A percentile compares a stretch with the other conserved stretches of the same genome.
Conservation (phyloP, 2,888 invertebrate species). For the Megalurothrips usitatus region DNA sequence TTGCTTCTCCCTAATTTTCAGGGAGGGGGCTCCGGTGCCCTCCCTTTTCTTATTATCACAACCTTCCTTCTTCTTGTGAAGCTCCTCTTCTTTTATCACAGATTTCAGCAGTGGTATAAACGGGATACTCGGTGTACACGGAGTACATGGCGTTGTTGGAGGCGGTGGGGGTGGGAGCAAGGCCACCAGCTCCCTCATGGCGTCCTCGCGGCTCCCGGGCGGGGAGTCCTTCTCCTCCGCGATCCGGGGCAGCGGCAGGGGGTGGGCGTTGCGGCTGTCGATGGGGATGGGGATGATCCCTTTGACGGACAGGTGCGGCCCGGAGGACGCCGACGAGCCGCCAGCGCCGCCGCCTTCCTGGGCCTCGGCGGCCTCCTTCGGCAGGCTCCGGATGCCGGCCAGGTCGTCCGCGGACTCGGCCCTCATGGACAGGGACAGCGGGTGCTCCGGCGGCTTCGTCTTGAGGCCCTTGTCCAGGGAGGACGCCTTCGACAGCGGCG, state of each 20-base stretch:
- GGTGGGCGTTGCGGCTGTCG: slow-evolving; percentile 41
- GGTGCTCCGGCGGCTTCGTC: slow-evolving; percentile 39
- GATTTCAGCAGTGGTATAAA: slow-evolving; percentile 20
- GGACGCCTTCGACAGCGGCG: slow-evolving; percentile 39
- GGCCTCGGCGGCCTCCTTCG: slow-evolving; percentile 39
- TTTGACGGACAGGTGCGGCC: slow-evolving; percentile 35
- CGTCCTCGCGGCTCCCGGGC: slow-evolving; percentile 53
- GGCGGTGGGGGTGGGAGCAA: slow-evolving; percentile 9
- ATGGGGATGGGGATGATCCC: slow-evolving; percentile 30
- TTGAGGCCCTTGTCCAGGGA: slow-evolving; percentile 12
- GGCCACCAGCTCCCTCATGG: slow-evolving; percentile 19
- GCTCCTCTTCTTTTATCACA: slow-evolving; percentile 22
- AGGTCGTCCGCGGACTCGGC: background rate
- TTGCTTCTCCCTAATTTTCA: background rate
- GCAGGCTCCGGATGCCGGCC: slow-evolving; percentile 33
- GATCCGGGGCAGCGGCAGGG: slow-evolving; percentile 66
- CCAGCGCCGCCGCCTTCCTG: slow-evolving; percentile 36
- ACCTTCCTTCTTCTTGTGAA: slow-evolving; percentile 5
- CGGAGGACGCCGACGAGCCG: slow-evolving; percentile 25
- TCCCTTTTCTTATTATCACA: slow-evolving; percentile 12
- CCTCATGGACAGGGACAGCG: slow-evolving; percentile 32
- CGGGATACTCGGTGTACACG: background rate
- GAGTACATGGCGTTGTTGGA: slow-evolving; percentile 10
- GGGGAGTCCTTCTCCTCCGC: slow-evolving; percentile 85
- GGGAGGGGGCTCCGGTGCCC: slow-evolving; percentile 7